Conservation (phyloP, 1,140 invertebrate species). For the Argopecten irradians region DNA sequence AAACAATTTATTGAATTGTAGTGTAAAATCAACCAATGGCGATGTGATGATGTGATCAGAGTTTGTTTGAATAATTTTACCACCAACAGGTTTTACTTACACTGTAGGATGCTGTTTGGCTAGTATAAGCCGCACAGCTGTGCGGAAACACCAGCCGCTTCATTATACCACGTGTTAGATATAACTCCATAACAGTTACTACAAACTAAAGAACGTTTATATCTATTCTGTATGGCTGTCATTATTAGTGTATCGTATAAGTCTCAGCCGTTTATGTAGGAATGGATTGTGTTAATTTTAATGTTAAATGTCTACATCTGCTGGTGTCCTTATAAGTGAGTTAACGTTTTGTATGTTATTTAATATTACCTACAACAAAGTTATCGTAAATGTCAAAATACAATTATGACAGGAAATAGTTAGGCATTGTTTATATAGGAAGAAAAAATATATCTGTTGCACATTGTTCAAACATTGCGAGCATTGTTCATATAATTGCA, state of each 20-base stretch:
- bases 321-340: not conserved
- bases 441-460: not conserved
- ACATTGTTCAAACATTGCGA: not conserved
- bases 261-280: not conserved
- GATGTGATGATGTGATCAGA: no score
- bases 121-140: not conserved
- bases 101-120: not conserved
- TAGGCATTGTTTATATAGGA: not conserved
- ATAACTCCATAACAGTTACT: not conserved
- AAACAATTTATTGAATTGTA: no score
- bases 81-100: not conserved
- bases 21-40: no score
- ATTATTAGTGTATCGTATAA: not conserved
- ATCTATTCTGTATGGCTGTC: not conserved
- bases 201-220: not conserved
- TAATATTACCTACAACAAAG: not conserved
- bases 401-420: not conserved
- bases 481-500: conserved; percentile 7
- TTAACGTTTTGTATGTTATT: not conserved
- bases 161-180: not conserved
- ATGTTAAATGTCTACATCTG: not conserved
- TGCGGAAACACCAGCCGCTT: not conserved
- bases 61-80: not conserved
- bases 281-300: conserved; percentile 4
- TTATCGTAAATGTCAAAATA: not conserved